These are phyloP conservation scores for Tetrao urogallus DNA, from an alignment of 2,113 vertebrate species.

Conservation along the genomic window DNA sequence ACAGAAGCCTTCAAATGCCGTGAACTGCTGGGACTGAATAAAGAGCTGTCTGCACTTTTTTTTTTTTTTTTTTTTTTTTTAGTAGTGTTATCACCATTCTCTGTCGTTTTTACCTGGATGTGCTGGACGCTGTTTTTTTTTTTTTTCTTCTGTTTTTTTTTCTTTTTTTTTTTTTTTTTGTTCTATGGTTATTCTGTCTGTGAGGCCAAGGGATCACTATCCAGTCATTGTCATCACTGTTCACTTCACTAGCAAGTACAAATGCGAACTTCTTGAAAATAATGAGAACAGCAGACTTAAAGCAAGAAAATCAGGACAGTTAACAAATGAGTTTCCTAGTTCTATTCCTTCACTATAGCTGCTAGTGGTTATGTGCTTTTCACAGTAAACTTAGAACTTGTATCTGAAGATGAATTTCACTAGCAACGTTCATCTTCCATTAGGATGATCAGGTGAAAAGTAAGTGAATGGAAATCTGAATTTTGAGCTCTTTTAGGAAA, in stretches of 20 bases:
- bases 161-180: neutral
- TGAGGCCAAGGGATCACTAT: neutral
- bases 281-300: neutral
- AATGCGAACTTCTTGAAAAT: neutral
- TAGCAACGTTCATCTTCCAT: neutral
- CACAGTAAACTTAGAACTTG: neutral
- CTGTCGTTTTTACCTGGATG: neutral
- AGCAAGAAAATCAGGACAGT: neutral
- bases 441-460: neutral
- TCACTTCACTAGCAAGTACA: neutral
- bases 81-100: neutral
- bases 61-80: neutral
- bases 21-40: neutral
- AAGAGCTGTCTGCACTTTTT: neutral
- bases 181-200: neutral
- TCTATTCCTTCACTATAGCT: neutral
- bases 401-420: neutral
- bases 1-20: conserved; percentile 37
- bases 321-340: neutral
- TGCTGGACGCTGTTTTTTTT: neutral
- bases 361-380: neutral
- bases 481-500: neutral
- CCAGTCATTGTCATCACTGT: neutral
- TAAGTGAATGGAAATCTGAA: neutral
- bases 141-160: neutral